These are phyloP conservation scores for Sphenodon punctatus DNA, from an alignment of 2,797 vertebrate species.

Conservation along the genomic window DNA sequence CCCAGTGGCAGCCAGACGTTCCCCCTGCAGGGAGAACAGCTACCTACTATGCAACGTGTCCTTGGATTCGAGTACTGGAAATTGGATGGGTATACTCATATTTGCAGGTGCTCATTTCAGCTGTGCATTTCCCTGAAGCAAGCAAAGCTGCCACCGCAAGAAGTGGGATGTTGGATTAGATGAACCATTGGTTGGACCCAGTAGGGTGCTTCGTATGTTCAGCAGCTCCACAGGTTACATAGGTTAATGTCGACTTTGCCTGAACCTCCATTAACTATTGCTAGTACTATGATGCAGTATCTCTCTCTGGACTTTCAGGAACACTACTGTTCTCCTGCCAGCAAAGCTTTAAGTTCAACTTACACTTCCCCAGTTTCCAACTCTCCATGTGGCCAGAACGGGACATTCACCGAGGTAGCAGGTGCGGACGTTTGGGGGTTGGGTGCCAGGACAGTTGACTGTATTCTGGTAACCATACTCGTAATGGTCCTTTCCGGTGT, in stretches of 20 bases:
- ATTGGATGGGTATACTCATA: too few species aligned
- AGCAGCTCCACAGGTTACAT: not conserved
- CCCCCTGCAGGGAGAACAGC: too few species aligned
- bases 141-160: too few species aligned
- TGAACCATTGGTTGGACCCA: too few species aligned
- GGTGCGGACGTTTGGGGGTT: conserved; percentile 86
- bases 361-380: conserved; percentile 92
- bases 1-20: too few species aligned
- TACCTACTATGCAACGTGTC: too few species aligned
- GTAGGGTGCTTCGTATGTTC: too few species aligned
- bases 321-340: not conserved
- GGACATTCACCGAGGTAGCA: conserved; percentile 85
- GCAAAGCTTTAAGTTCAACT: conserved; percentile 55
- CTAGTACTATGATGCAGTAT: not conserved
- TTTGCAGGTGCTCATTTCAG: too few species aligned
- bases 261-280: not conserved
- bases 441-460: conserved; percentile 86
- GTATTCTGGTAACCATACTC: conserved; percentile 90
- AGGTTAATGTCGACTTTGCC: not conserved
- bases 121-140: too few species aligned
- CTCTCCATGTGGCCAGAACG: conserved; percentile 83
- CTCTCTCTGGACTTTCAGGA: not conserved
- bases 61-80: too few species aligned
- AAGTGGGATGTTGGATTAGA: too few species aligned
- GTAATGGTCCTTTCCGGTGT: conserved; percentile 90